phyloP scores from a whole-genome alignment of 2,113 vertebrate species.

The Hypanus sabinus region DNA sequence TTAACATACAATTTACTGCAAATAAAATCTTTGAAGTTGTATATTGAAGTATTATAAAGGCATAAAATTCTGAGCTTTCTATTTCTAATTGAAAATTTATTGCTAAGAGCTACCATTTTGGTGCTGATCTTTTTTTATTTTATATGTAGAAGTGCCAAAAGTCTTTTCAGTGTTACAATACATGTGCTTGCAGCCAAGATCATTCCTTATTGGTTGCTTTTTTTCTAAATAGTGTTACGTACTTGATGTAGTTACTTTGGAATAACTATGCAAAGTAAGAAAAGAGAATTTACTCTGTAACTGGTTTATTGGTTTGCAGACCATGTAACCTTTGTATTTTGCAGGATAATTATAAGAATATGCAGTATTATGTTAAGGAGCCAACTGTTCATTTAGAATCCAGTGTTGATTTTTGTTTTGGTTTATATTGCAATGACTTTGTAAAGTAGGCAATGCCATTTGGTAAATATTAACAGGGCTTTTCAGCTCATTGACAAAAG shows the following conservation, averaged over 20 bases:
- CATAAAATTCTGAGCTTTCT: not conserved
- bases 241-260: conserved; percentile 33
- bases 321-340: conserved; percentile 15
- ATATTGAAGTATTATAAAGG: not conserved
- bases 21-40: not conserved
- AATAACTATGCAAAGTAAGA: conserved; percentile 36
- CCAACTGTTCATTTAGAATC: not conserved
- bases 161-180: conserved; percentile 10
- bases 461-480: not conserved
- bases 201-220: not conserved
- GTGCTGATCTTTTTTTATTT: not conserved
- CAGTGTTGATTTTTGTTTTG: not conserved
- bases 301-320: conserved; percentile 21
- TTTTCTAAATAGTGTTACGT: conserved; percentile 21
- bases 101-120: conserved; percentile 25
- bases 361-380: conserved; percentile 31
- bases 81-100: conserved; percentile 10
- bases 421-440: conserved; percentile 19
- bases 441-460: not conserved
- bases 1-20: not conserved
- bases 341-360: conserved; percentile 14
- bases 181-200: conserved; percentile 16
- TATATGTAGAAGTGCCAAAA: conserved; percentile 28
- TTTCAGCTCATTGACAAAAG: not conserved
- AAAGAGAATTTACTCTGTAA: conserved; percentile 17